Conservation (phyloP, 2,888 invertebrate genomes). For the Neocrepidodera transversa region DNA sequence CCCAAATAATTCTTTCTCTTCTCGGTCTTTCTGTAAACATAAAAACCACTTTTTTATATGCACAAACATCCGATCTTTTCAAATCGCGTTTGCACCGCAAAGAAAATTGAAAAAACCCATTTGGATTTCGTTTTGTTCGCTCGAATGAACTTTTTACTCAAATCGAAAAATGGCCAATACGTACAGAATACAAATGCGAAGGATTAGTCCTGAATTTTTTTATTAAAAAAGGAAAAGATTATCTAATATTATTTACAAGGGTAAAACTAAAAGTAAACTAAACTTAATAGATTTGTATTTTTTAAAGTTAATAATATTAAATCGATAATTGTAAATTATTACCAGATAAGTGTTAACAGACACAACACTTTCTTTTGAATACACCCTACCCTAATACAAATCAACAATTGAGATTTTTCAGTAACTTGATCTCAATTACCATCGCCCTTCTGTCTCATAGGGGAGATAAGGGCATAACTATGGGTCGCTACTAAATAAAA, state of each 20-base stretch:
- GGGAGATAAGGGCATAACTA: neutral
- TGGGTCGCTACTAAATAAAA: too few species aligned
- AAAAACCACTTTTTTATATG: conserved; percentile 31
- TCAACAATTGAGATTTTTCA: conserved; percentile 3
- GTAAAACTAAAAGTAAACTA: too few species aligned
- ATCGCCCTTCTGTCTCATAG: neutral
- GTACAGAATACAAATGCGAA: conserved; percentile 19
- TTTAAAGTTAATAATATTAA: neutral
- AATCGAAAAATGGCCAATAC: conserved; percentile 13
- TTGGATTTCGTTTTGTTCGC: conserved; percentile 35
- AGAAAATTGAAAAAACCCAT: conserved; percentile 36
- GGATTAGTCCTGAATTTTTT: conserved; percentile 9
- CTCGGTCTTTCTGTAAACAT: conserved; percentile 35
- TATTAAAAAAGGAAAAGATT: neutral
- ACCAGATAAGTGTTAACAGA: neutral
- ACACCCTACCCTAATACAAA: conserved; percentile 1
- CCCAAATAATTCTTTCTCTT: conserved; percentile 52
- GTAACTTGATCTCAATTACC: conserved; percentile 4
- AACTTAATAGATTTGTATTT: too few species aligned
- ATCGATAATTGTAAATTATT: neutral
- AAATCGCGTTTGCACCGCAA: conserved; percentile 31
- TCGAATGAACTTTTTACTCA: conserved; percentile 23
- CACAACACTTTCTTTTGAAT: conserved; percentile 2
- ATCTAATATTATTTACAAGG: too few species aligned
- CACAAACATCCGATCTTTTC: conserved; percentile 36